These are phyloP conservation scores for Maniola hyperantus DNA, from an alignment of 2,888 invertebrate genomes.

Conservation along the genomic window DNA sequence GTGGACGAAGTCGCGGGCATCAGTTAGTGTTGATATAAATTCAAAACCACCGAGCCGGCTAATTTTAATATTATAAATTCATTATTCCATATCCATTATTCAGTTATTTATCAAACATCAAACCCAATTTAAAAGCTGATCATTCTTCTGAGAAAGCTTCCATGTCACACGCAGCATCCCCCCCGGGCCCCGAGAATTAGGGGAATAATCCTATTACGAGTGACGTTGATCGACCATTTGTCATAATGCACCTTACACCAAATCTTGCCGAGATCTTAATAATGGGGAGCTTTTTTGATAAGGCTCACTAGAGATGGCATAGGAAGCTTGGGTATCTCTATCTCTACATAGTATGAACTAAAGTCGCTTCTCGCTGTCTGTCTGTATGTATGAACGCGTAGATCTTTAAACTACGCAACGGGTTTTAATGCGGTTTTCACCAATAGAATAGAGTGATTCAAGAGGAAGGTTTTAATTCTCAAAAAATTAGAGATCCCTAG, in stretches of 20 bases:
- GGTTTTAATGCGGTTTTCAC: no score
- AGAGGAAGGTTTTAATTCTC: no score
- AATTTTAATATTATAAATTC: conserved; percentile 3
- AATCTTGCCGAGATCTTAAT: conserved; percentile 23
- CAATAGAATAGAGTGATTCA: no score
- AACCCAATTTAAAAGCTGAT: conserved; percentile 42
- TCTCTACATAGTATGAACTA: no score
- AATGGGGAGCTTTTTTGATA: conserved; percentile 11
- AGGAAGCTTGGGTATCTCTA: neutral
- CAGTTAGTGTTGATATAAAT: neutral
- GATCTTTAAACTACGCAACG: no score
- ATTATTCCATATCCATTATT: conserved; percentile 23
- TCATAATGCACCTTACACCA: conserved; percentile 46
- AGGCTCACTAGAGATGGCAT: neutral
- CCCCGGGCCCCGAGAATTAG: conserved; percentile 46
- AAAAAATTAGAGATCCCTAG: no score
- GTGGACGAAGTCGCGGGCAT: no score
- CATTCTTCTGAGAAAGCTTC: conserved; percentile 47
- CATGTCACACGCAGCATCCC: conserved; percentile 46
- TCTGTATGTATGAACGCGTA: no score
- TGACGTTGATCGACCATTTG: conserved; percentile 62
- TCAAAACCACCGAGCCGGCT: neutral
- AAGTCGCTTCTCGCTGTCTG: neutral
- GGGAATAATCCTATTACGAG: conserved; percentile 59
- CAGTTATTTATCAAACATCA: conserved; percentile 35